A percentile compares a stretch with the other conserved stretches of the same genome.
Evolutionary conservation across 2,113 vertebrate genomes (phyloP).

Genomic region (Brienomyrus brachyistius): DNA sequence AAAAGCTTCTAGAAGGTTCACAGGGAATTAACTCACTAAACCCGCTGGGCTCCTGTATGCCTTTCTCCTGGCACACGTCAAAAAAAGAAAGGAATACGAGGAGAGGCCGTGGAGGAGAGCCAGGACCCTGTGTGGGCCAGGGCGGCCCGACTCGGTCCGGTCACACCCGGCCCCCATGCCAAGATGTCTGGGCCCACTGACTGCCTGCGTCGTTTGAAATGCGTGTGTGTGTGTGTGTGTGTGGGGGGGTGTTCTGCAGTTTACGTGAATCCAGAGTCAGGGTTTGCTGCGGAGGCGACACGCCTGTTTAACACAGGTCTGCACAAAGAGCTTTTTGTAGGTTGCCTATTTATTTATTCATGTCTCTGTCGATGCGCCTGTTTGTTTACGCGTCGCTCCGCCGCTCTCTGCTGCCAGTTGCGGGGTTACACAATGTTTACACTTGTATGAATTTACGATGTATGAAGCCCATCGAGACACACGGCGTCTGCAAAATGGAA

Average conservation of each 20-base stretch:
- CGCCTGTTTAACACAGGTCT: slow-evolving; percentile 10
- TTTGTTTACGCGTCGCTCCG: slow-evolving; percentile 7
- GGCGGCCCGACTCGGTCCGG: background rate
- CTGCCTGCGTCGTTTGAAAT: background rate
- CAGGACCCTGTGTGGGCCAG: background rate
- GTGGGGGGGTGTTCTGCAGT: background rate
- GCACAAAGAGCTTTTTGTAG: slow-evolving; percentile 15
- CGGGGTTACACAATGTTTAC: slow-evolving; percentile 9
- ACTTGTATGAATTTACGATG: slow-evolving; percentile 9
- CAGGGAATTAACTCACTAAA: slow-evolving; percentile 11
- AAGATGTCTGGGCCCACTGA: background rate
- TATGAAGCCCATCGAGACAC: background rate
- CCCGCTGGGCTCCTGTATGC: background rate
- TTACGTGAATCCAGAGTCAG: background rate
- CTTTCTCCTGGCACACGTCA: background rate
- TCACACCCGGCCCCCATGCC: background rate
- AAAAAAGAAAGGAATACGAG: background rate
- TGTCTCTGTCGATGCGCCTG: slow-evolving; percentile 7
- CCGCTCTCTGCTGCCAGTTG: background rate
- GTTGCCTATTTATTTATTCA: slow-evolving; percentile 14
- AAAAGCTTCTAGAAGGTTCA: background rate
- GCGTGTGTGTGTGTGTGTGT: background rate
- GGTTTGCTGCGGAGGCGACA: background rate
- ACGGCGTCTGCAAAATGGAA: background rate
- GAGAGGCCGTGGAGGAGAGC: background rate